These are phyloP conservation scores for Nannoperca obscura DNA, from an alignment of 2,797 vertebrate species.

Conservation along the genomic window DNA sequence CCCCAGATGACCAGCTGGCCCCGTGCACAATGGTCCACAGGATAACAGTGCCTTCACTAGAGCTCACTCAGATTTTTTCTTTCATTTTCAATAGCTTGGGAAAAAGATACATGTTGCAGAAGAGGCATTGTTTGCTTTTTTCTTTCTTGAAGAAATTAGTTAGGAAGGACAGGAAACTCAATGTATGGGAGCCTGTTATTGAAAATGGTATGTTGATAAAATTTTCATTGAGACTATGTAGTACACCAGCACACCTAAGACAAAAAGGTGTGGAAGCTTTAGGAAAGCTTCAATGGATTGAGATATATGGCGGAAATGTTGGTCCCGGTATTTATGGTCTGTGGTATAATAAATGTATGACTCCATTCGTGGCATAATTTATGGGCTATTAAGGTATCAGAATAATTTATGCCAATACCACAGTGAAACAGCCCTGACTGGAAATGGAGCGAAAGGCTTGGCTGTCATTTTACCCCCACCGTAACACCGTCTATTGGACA, in stretches of 20 bases:
- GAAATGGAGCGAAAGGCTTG: slow-evolving; percentile 60
- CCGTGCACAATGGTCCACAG: slow-evolving; percentile 63
- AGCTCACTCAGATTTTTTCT: slow-evolving; percentile 43
- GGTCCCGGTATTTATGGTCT: slow-evolving; percentile 56
- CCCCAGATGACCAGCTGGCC: slow-evolving; percentile 59
- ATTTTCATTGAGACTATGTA: slow-evolving; percentile 56
- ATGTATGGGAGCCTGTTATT: slow-evolving; percentile 51
- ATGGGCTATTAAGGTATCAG: slow-evolving; percentile 68
- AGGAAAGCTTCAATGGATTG: slow-evolving; percentile 51
- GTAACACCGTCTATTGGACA: slow-evolving; percentile 45
- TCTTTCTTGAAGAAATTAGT: slow-evolving; percentile 28
- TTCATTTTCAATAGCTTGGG: slow-evolving; percentile 24
- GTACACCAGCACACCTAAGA: slow-evolving; percentile 44
- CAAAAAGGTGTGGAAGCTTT: slow-evolving; percentile 64
- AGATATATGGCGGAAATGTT: slow-evolving; percentile 48
- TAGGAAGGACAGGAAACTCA: slow-evolving; percentile 39
- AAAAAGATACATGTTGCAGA: slow-evolving; percentile 39
- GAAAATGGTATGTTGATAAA: slow-evolving; percentile 60
- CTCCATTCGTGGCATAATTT: slow-evolving; percentile 65
- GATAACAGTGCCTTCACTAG: slow-evolving; percentile 83
- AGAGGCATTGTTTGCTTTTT: slow-evolving; percentile 48
- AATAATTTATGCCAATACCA: slow-evolving; percentile 68
- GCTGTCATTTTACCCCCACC: slow-evolving; percentile 51
- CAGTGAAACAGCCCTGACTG: slow-evolving; percentile 53
- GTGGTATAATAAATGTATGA: slow-evolving; percentile 68